These are phyloP conservation scores for Tapera naevia DNA, from an alignment of 2,797 vertebrate species.

Conservation along the genomic window DNA sequence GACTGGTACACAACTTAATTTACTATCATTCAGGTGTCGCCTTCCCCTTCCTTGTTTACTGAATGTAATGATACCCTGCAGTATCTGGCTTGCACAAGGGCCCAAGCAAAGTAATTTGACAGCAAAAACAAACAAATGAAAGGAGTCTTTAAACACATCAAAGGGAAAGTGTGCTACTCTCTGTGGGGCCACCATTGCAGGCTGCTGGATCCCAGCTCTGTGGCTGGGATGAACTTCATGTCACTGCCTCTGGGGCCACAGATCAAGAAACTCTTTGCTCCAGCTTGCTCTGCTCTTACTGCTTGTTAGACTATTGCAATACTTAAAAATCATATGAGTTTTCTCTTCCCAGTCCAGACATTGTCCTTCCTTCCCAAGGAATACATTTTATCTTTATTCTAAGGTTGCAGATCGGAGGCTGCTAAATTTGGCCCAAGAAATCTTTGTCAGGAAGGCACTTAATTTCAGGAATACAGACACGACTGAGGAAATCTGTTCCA, in stretches of 20 bases:
- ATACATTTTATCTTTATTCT: background rate
- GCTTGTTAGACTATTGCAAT: accelerated
- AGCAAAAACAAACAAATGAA: conserved; percentile 46
- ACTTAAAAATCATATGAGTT: background rate
- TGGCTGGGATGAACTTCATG: background rate
- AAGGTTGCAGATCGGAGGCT: background rate
- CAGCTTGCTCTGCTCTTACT: background rate
- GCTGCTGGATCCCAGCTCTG: background rate
- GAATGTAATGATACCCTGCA: background rate
- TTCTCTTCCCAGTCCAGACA: background rate
- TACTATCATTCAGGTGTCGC: conserved; percentile 5
- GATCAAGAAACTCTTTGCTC: background rate
- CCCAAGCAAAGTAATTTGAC: background rate
- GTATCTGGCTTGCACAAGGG: background rate
- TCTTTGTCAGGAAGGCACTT: background rate
- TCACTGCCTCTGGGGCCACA: background rate
- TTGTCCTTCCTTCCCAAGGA: background rate
- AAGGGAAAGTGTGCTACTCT: conserved; percentile 1
- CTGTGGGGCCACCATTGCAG: background rate
- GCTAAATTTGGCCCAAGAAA: background rate
- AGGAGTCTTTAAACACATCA: conserved; percentile 26
- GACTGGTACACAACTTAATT: background rate
- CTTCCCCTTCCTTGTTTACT: conserved; percentile 14
- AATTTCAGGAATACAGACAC: background rate
- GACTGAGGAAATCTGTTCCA: background rate